These are phyloP conservation scores for Ceyx margarethae DNA, from an alignment of 2,113 vertebrate species.

Conservation along the genomic window DNA sequence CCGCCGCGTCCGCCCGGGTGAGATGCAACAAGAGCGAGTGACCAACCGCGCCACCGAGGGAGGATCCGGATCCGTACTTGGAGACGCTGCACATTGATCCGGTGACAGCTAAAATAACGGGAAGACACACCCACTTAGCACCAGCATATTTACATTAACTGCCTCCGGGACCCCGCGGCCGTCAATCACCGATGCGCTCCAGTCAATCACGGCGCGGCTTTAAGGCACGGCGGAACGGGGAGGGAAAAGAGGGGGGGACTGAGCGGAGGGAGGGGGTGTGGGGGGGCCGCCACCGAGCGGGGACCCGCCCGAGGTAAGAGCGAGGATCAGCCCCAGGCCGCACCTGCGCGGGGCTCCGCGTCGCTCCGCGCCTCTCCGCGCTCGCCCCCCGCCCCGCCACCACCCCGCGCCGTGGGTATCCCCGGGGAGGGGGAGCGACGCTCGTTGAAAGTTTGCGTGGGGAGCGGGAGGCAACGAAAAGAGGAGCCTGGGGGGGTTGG, in stretches of 20 bases:
- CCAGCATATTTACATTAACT: conserved; percentile 71
- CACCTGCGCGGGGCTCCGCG: neutral
- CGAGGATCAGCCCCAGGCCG: neutral
- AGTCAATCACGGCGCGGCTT: conserved; percentile 64
- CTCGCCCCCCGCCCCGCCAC: neutral
- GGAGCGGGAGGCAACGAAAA: neutral
- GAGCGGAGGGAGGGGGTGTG: neutral
- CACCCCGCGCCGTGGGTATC: neutral
- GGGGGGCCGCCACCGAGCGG: neutral
- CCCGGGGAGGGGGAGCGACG: neutral
- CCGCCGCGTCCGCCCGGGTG: conserved; percentile 23
- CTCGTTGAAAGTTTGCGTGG: conserved; percentile 11
- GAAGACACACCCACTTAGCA: conserved; percentile 86
- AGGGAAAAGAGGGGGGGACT: neutral
- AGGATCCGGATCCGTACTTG: conserved; percentile 68
- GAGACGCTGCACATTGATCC: conserved; percentile 75
- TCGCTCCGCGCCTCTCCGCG: neutral
- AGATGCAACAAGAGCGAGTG: conserved; percentile 68
- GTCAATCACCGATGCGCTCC: conserved; percentile 53
- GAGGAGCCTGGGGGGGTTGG: neutral
- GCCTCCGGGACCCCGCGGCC: conserved; percentile 58
- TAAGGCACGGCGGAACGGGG: neutral
- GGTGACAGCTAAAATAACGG: conserved; percentile 86
- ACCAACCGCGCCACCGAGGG: conserved; percentile 76
- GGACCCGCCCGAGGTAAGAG: conserved; percentile 58